phyloP scores from a whole-genome alignment of 2,888 invertebrate genomes.

The Drosophila greeni region DNA sequence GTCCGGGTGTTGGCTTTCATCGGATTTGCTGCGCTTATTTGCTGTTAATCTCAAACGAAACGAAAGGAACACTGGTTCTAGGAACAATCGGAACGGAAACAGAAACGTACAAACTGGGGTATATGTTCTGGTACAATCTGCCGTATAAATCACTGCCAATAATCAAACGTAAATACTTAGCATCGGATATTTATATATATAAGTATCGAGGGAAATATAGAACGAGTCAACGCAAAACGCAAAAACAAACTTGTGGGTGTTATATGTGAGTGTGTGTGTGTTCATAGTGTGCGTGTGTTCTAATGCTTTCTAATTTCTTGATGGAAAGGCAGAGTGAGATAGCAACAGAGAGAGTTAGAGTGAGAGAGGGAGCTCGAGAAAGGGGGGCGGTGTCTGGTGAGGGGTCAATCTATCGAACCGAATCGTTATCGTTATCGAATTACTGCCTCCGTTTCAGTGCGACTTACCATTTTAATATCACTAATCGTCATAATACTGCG shows the following conservation, averaged over 20 bases:
- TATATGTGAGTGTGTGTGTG: slow-evolving; percentile 7
- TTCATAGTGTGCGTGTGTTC: slow-evolving; percentile 12
- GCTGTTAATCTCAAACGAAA: slow-evolving; percentile 21
- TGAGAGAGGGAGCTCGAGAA: slow-evolving; percentile 15
- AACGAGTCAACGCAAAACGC: slow-evolving; percentile 34
- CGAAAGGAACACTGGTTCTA: slow-evolving; percentile 45
- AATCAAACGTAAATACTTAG: slow-evolving; percentile 39
- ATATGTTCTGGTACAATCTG: slow-evolving; percentile 27
- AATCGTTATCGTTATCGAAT: slow-evolving; percentile 16
- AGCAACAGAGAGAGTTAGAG: slow-evolving; percentile 18
- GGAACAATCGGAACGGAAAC: slow-evolving; percentile 43
- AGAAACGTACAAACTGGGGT: slow-evolving; percentile 24
- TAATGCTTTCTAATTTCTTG: slow-evolving; percentile 35
- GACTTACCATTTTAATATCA: slow-evolving; percentile 99
- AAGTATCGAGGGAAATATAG: slow-evolving; percentile 24
- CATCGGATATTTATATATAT: slow-evolving; percentile 19
- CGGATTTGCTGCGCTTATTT: slow-evolving; percentile 1
- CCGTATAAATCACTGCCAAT: slow-evolving; percentile 22
- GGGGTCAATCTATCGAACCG: slow-evolving; percentile 29
- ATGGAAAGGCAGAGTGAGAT: slow-evolving; percentile 29
- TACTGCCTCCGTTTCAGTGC: slow-evolving; percentile 33
- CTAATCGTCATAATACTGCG: slow-evolving; percentile 98
- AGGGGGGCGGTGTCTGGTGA: neutral
- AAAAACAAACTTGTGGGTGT: slow-evolving; percentile 30
- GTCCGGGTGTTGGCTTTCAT: neutral